phyloP scores from a whole-genome alignment of 2,113 vertebrate species.

The Hassar affinis region DNA sequence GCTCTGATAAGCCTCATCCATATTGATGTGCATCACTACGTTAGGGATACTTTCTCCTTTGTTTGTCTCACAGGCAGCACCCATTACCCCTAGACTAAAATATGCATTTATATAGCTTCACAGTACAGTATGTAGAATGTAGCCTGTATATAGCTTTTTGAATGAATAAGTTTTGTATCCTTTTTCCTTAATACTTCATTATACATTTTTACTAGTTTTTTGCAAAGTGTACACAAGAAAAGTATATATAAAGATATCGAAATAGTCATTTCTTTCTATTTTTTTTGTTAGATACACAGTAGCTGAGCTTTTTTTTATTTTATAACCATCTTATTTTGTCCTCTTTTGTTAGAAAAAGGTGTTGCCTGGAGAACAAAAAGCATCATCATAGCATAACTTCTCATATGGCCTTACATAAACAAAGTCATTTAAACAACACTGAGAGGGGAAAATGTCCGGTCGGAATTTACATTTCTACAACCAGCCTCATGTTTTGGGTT shows the following conservation, averaged over 20 bases:
- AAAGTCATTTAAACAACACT: slow-evolving; percentile 64
- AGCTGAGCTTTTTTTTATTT: slow-evolving; percentile 46
- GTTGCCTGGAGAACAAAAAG: slow-evolving; percentile 92
- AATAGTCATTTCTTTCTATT: slow-evolving; percentile 61
- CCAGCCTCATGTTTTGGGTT: slow-evolving; percentile 90
- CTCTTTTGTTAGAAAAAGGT: slow-evolving; percentile 69
- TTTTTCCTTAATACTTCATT: slow-evolving; percentile 80
- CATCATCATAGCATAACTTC: slow-evolving; percentile 61
- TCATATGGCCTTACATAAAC: slow-evolving; percentile 84
- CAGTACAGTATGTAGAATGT: slow-evolving; percentile 87
- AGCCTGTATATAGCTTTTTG: slow-evolving; percentile 99
- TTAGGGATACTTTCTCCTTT: slow-evolving; percentile 76
- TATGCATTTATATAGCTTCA: slow-evolving; percentile 74
- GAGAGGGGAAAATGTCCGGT: slow-evolving; percentile 62
- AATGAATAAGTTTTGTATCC: slow-evolving; percentile 89
- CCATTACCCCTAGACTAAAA: slow-evolving; percentile 70
- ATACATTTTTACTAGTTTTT: slow-evolving; percentile 84
- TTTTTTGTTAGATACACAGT: slow-evolving; percentile 48
- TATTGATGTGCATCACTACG: slow-evolving; percentile 59
- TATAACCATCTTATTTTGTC: slow-evolving; percentile 41
- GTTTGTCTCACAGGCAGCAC: slow-evolving; percentile 86
- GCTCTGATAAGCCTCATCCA: slow-evolving; percentile 70
- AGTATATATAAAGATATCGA: slow-evolving; percentile 67
- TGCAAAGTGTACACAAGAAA: slow-evolving; percentile 76
- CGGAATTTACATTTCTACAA: slow-evolving; percentile 73